Evolutionary conservation across 1,140 invertebrate species (phyloP), one percentile per base, ranked within the genome.

Genomic region (Conus betulinus): DNA sequence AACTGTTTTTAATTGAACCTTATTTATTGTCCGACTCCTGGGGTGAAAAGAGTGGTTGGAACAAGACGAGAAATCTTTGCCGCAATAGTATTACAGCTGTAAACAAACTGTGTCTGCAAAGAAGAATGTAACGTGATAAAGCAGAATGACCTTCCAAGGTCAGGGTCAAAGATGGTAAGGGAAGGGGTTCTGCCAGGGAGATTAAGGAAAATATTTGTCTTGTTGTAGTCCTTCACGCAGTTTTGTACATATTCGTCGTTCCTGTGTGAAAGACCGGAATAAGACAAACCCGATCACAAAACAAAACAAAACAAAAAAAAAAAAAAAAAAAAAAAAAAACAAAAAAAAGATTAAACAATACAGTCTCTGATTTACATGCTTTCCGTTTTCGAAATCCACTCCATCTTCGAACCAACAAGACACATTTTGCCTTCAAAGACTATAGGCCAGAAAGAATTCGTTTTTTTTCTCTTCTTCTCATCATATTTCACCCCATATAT

Each of bases 111-210:
- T 39, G 52, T 55, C 10, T 39, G 25, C 39, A 78, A 74, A 8
- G 71, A 74, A 23, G 39, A 39, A 7, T 39, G 20, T 15, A 78
- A 39, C 39, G 39, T 51, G 8, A 39, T 5, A 39, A 39, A 39
- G 11, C n/a, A 51, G 25, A 15, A 78, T 51, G 76, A 39, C 39
- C 76, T 78, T 23, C 17, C n/a, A 20, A 20, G 17, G 67, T 51
- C 25, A 51, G 11, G 25, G 10, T 81, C 10, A 39, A 51, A 3
- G 39, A 23, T 52, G 51, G 79, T 17, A 13, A 81, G 79, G 51
- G 74, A 76, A 53, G 85, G 74, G 85, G 85, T 78, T 87, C 85
- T 87, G 60, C 71, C 74, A 79, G 85, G 85, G 74, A 79, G 23
- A 6, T 39, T 4, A 23, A 71, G 67, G 13, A 71, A 13, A 79